These are phyloP conservation scores for Polyploca ridens DNA, from an alignment of 2,888 invertebrate genomes.

Conservation along the genomic window DNA sequence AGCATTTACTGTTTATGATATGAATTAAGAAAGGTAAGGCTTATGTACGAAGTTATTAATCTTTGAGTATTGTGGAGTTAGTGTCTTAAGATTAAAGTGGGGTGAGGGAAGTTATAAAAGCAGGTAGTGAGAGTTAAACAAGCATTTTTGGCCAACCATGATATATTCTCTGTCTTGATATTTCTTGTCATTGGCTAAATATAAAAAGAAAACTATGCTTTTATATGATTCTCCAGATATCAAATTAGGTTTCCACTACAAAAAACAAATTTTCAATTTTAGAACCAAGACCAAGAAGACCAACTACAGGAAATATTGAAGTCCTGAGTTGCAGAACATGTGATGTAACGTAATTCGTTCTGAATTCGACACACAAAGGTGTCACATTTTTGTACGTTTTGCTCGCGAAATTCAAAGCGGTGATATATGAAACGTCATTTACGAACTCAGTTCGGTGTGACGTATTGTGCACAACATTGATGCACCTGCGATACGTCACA, in stretches of 20 bases:
- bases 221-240: not conserved
- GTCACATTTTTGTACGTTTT: constrained; percentile 34
- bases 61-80: not conserved
- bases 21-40: constrained; percentile 33
- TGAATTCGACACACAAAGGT: constrained; percentile 27
- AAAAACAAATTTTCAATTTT: too few relatives aligned
- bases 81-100: not conserved
- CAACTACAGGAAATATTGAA: not conserved
- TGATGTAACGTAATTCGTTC: constrained; percentile 14
- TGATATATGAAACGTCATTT: constrained; percentile 51
- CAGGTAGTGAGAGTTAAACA: not conserved
- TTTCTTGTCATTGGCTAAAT: too few relatives aligned
- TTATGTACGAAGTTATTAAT: constrained; percentile 22
- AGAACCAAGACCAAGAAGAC: too few relatives aligned
- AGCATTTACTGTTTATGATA: constrained; percentile 44
- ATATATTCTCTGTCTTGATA: too few relatives aligned
- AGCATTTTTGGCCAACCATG: too few relatives aligned
- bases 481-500: constrained; percentile 57
- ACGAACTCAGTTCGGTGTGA: constrained; percentile 39
- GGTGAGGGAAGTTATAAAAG: not conserved
- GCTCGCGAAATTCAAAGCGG: constrained; percentile 30
- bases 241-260: too few relatives aligned
- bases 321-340: not conserved
- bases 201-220: not conserved
- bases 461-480: constrained; percentile 39